Evolutionary conservation across 2,888 invertebrate genomes (phyloP), one percentile per base, ranked within the genome.

Genomic region (Tupiocoris notatus): DNA sequence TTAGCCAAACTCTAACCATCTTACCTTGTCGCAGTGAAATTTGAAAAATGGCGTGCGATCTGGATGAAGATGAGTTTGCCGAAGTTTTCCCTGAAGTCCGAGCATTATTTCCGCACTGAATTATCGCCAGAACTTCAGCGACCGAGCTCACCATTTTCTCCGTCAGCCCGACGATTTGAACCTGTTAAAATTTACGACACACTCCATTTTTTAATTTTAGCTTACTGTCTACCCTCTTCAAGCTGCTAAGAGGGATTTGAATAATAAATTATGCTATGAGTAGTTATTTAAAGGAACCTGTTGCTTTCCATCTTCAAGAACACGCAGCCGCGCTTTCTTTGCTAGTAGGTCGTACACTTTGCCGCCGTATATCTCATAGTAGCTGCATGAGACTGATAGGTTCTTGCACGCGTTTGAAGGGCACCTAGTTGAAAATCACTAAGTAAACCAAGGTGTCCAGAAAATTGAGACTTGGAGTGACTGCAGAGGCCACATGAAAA

Each of bases 11-110:
- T n/a, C n/a, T 91, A 91, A 65, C 91, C 90, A 16, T 18, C 67
- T 24, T 17, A 59, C 70, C 24, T 78, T 89, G 89, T 58, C 94
- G 88, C 78, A 98, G 88, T 79, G 96, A 91, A 80, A 99, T 96
- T 87, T 99, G 98, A 88, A 99, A 99, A 82, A 99, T 96, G 75
- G 99, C 99, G 87, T 99, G 99, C 77, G 98, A 98, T 81, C 99
- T 90, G 62, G 98, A 98, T 71, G 98, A 98, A 86, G 98, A 98
- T 78, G 94, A 91, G 86, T 99, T 99, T 74, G 98, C 98, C 73
- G 97, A 96, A 54, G 99, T 99, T 86, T 94, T 90, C 68, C 98
- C 99, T 3, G 98, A 97, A 18, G 98, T 99, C 82, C 98, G 81
- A 17, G 93, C 93, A 79, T 89, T 90, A 85, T 95, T 95, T 25